Conservation (phyloP, 2,113 vertebrate genomes). For the Vireo altiloquus region DNA sequence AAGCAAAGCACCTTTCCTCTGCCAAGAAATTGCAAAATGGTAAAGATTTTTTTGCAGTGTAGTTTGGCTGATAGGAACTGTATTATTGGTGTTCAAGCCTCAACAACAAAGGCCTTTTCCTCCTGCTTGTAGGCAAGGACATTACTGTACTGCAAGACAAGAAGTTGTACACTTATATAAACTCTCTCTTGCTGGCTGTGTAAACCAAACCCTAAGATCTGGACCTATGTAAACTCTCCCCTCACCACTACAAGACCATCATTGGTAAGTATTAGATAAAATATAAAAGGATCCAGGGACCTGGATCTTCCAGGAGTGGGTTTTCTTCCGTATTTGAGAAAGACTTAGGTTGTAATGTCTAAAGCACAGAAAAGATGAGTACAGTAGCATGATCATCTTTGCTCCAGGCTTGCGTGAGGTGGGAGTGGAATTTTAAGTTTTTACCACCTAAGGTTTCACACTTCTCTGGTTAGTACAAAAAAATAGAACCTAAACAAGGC, state of each 20-base stretch:
- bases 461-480: not conserved
- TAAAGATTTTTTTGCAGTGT: not conserved
- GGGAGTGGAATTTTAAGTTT: not conserved
- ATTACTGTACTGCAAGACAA: not conserved
- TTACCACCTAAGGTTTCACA: not conserved
- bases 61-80: not conserved
- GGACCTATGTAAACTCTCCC: not conserved
- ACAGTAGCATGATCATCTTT: not conserved
- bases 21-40: not conserved
- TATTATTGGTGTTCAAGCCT: not conserved
- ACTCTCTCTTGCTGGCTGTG: not conserved
- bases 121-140: not conserved
- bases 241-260: not conserved
- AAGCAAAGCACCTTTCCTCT: not conserved
- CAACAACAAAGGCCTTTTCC: not conserved
- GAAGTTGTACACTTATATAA: not conserved
- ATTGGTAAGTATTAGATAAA: not conserved
- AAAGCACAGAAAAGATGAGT: not conserved
- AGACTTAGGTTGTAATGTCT: not conserved
- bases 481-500: not conserved
- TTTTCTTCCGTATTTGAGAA: not conserved
- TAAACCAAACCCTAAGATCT: not conserved
- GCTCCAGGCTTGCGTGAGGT: not conserved
- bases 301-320: not conserved
- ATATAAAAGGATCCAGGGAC: not conserved